Percentiles rank a stretch among this genome's conserved stretches.
phyloP scores from a whole-genome alignment of 2,888 invertebrate species.

The Hipparchia semele region DNA sequence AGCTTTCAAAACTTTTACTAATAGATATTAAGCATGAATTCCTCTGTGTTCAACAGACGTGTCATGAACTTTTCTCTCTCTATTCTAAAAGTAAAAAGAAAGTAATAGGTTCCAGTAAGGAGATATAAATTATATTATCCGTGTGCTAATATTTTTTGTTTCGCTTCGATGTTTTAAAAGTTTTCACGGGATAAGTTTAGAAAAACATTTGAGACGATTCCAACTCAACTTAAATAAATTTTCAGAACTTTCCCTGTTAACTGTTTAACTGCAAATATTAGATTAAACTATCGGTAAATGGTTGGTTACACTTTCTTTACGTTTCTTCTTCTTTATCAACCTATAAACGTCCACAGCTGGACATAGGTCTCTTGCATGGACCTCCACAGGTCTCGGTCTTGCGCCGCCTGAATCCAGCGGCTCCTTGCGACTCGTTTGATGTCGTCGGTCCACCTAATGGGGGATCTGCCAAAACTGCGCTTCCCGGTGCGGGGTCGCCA shows the following conservation, averaged over 20 bases:
- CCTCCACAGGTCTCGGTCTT: too few species aligned
- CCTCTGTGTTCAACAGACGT: too few species aligned
- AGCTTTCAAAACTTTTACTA: too few species aligned
- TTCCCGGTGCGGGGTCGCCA: too few species aligned
- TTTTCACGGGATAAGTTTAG: constrained; percentile 8
- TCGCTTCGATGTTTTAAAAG: constrained; percentile 13
- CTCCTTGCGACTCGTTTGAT: too few species aligned
- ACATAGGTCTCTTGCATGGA: too few species aligned
- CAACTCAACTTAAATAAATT: constrained; percentile 6
- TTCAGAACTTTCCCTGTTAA: background rate
- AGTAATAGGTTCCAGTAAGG: background rate
- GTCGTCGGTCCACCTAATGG: too few species aligned
- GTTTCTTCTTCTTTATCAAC: background rate
- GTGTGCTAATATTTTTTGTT: constrained; percentile 15
- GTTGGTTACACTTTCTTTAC: background rate
- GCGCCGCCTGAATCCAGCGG: too few species aligned
- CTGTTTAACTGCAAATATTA: background rate
- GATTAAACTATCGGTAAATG: background rate
- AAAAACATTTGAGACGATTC: constrained; percentile 9
- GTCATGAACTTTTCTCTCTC: background rate
- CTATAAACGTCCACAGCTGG: too few species aligned
- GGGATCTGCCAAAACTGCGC: too few species aligned
- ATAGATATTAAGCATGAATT: too few species aligned
- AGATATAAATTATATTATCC: constrained; percentile 8
- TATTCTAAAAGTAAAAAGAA: background rate